Evolutionary conservation across 1,140 invertebrate genomes (phyloP).

Genomic region (Rhynchophorus ferrugineus): DNA sequence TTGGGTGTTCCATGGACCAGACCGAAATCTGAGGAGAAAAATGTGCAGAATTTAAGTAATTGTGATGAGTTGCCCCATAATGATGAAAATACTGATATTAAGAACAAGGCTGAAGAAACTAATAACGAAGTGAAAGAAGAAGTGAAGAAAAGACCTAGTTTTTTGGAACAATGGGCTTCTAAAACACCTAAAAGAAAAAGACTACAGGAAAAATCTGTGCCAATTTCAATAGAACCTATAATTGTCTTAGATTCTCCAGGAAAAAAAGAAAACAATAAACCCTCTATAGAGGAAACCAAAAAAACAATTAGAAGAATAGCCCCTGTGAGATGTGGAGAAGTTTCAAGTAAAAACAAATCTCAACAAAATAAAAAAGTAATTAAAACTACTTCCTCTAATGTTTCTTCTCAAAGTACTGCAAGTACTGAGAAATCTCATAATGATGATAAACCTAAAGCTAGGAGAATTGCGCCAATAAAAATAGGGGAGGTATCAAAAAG

Average conservation of each 20-base stretch:
- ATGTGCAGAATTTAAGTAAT: slow-evolving; percentile 25
- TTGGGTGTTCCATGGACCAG: slow-evolving; percentile 62
- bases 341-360: no score
- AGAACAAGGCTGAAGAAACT: slow-evolving; percentile 8
- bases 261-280: slow-evolving; percentile 1
- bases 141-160: slow-evolving; percentile 31
- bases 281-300: neutral
- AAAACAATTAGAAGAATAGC: slow-evolving; percentile 16
- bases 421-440: no score
- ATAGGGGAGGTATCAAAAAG: no score
- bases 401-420: no score
- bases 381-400: no score
- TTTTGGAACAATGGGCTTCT: slow-evolving; percentile 32
- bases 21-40: slow-evolving; percentile 40
- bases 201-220: neutral
- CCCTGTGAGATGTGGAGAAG: slow-evolving; percentile 4
- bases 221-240: neutral
- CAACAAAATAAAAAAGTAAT: no score
- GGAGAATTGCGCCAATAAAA: no score
- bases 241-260: slow-evolving; percentile 11
- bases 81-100: slow-evolving; percentile 37
- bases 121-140: slow-evolving; percentile 9
- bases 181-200: slow-evolving; percentile 30
- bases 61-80: slow-evolving; percentile 34
- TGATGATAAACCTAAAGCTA: no score